phyloP scores from a whole-genome alignment of 2,113 vertebrate genomes.

The Ploceus nigricollis region DNA sequence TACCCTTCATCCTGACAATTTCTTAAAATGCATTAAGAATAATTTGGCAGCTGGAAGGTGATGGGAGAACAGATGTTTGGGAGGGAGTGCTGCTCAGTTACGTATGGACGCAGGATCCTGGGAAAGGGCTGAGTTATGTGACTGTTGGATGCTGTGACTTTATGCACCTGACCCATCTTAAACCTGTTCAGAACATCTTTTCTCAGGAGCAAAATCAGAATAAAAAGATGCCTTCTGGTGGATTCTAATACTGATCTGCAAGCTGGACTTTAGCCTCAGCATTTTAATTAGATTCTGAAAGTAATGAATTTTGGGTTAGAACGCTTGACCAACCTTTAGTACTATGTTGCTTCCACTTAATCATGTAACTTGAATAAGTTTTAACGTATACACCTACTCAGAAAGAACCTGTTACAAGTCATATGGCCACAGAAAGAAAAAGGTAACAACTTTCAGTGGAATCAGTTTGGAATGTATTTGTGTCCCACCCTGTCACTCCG shows the following conservation, averaged over 20 bases:
- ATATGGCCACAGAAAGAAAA: not conserved
- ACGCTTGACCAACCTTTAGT: not conserved
- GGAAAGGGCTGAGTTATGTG: not conserved
- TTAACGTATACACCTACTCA: not conserved
- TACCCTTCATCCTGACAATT: not conserved
- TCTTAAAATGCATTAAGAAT: not conserved
- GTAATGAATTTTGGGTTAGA: not conserved
- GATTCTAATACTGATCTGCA: not conserved
- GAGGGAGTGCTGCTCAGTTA: not conserved
- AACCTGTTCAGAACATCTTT: not conserved
- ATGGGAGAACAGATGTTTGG: not conserved
- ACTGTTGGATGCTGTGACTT: not conserved
- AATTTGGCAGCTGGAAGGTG: not conserved
- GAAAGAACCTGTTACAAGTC: not conserved
- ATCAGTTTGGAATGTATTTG: not conserved
- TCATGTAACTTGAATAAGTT: not conserved
- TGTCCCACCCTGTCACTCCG: not conserved
- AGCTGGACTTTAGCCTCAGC: not conserved
- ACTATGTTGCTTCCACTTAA: not conserved
- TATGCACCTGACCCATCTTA: not conserved
- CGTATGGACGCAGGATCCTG: not conserved
- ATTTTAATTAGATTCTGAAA: not conserved
- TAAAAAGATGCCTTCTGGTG: not conserved
- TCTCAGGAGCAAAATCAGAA: not conserved
- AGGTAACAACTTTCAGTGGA: not conserved